Evolutionary conservation across 2,797 vertebrate genomes (phyloP), one percentile per base, ranked within the genome.

Genomic region (Coreius guichenoti): DNA sequence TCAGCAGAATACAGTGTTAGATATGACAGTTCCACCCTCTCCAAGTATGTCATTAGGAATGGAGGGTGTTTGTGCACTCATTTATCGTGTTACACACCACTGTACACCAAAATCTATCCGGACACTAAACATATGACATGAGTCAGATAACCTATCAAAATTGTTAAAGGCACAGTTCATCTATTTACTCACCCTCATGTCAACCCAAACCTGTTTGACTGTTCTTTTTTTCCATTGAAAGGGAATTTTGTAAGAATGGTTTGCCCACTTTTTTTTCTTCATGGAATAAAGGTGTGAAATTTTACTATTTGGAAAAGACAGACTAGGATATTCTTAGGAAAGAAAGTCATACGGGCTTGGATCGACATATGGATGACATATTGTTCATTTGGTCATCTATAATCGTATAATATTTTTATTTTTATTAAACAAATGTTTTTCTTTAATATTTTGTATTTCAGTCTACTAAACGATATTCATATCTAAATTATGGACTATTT

Each of bases 141-240:
- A 54, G 2, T 54, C 29, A 80, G 63, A 80, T 80, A 80, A 69
- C 12, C 47, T 12, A 21, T 76, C 39, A 82, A 70, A 81, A 12
- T 58, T 70, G 4, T 21, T 67, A 67, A 36, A 12, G 33, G 4
- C 36, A 69, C 67, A 69, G 33, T 6, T 72, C 13, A 72, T 45
- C 23, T n/a, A 56, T 77, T 61, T 78, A 43, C 23, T 61, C 33
- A 39, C 4, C 54, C 12, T 43, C 36, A 26, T 43, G 36, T n/a
- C 23, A 36, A 56, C 8, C 21, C 5, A 51, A 80, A 49, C 78
- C 12, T 3, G 19, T 47, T 33, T 31, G 26, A 67, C 26, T 31
- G 26, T 21, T 43, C 26, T 47, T n/a, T 47, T 21, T 45, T 9
- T 80, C 26, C 45, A 23, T 3, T 19, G 43, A 49, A 49, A 49